These are phyloP conservation scores for Pungitius pungitius DNA, from an alignment of 2,113 vertebrate species.

Conservation along the genomic window DNA sequence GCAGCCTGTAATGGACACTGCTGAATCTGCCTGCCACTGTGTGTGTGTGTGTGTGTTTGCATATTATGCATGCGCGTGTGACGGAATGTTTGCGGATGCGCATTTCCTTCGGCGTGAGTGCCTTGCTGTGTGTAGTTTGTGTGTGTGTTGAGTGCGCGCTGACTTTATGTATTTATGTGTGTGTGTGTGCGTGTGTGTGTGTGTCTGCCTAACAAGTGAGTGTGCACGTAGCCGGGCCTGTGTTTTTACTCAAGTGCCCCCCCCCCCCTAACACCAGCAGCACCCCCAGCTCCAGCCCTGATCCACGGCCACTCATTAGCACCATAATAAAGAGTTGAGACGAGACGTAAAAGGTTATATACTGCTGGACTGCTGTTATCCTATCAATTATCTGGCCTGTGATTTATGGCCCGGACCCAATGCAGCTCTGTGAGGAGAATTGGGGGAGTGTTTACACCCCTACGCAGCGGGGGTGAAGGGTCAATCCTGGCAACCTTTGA, in stretches of 20 bases:
- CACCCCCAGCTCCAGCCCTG: slow-evolving; percentile 56
- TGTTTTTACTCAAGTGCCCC: slow-evolving; percentile 54
- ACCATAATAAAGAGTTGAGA: slow-evolving; percentile 81
- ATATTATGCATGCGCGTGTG: slow-evolving; percentile 52
- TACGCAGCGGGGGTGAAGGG: slow-evolving; percentile 63
- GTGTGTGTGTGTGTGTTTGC: slow-evolving; percentile 42
- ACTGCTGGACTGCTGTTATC: slow-evolving; percentile 80
- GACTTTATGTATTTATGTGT: slow-evolving; percentile 17
- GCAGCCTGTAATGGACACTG: slow-evolving; percentile 75
- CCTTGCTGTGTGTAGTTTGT: slow-evolving; percentile 51
- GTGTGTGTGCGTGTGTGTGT: slow-evolving; percentile 11
- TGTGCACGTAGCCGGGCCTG: slow-evolving; percentile 29
- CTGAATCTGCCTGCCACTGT: slow-evolving; percentile 67
- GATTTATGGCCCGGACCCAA: slow-evolving; percentile 76
- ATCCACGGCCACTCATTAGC: slow-evolving; percentile 79
- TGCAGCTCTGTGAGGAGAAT: slow-evolving; percentile 70
- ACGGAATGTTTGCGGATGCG: slow-evolving; percentile 63
- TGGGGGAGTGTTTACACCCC: slow-evolving; percentile 72
- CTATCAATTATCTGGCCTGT: slow-evolving; percentile 80
- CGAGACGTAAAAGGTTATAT: slow-evolving; percentile 85
- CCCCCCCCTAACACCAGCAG: slow-evolving; percentile 13
- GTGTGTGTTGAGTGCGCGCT: slow-evolving; percentile 3
- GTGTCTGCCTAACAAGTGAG: background rate
- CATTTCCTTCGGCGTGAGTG: slow-evolving; percentile 47
- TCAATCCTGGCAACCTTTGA: slow-evolving; percentile 70